Base-by-base conservation (phyloP, 2,797 vertebrate species). In the Babyrousa celebensis region DNA sequence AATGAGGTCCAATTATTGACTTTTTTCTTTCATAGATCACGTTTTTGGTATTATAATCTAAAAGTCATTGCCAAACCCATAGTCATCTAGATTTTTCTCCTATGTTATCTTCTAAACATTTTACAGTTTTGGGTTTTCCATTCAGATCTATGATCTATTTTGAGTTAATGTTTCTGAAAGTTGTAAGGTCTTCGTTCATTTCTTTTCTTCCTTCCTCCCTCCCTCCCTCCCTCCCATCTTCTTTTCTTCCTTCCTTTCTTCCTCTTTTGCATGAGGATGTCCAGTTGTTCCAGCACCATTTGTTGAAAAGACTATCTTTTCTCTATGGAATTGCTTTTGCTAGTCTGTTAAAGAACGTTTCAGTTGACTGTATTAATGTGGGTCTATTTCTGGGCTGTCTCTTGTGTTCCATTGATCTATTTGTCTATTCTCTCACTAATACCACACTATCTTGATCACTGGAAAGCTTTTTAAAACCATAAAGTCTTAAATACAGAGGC, bases 101-200 rank as follows among this genome's bases (percentile, higher is more conserved):
- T 72, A 52, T 15, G 16, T 54, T 84, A 62, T 29, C 89, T 84
- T 72, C 23, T 72, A 32, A 83, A 63, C 54, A 17, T 63, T 52
- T 63, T 74, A 72, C 15, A 21, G 68, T 96, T 85, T 63, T 63
- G 32, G 3, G 68, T 56, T 93, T 93, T 89, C 56, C 52, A 36
- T 79, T 74, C 75, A 75, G 52, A 25, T 91, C 83, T 70, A 14
- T 32, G 70, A 62, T 68, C 29, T 29, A 43, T 65, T 93, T 91
- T 75, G 18, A 88, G 29, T 79, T 77, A 84, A 62, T 91, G 80
- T 94, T 86, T 96, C 27, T 63, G n/a, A 48, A 74, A 70, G 15
- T 27, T 54, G 6, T 17, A 63, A 82, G 70, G 72, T 36, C 21
- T 60, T 89, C 75, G 12, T 88, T 91, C 80, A 85, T 21, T 77